Evolutionary conservation across 1,140 invertebrate species (phyloP).

Genomic region (Drosophila auraria): DNA sequence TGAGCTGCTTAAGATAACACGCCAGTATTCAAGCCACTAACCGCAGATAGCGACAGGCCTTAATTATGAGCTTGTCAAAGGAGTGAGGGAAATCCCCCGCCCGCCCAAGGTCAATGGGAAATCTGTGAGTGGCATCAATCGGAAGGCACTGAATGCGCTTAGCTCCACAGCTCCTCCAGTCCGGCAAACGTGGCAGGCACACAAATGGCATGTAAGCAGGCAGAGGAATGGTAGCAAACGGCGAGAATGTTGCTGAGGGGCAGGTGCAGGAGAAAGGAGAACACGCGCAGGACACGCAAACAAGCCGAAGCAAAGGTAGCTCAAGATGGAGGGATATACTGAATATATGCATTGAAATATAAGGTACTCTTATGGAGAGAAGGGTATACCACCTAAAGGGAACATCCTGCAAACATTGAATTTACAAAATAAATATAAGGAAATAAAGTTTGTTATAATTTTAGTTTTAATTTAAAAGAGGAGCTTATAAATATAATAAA

Average conservation of each 20-base stretch:
- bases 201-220: slow-evolving; percentile 63
- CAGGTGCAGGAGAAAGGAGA: slow-evolving; percentile 10
- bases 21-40: slow-evolving; percentile 40
- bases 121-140: slow-evolving; percentile 57
- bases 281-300: slow-evolving; percentile 28
- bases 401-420: neutral
- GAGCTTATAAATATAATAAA: too few species aligned
- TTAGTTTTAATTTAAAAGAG: too few species aligned
- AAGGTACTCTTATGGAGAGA: neutral
- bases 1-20: slow-evolving; percentile 49
- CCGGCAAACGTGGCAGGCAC: slow-evolving; percentile 66
- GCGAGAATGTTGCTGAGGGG: too few species aligned
- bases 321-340: neutral
- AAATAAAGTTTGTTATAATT: too few species aligned
- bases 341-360: slow-evolving; percentile 29
- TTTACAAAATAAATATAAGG: neutral
- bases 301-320: slow-evolving; percentile 13
- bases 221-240: neutral
- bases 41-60: slow-evolving; percentile 43
- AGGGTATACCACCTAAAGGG: neutral
- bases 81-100: neutral
- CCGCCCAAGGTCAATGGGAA: slow-evolving; percentile 50
- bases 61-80: slow-evolving; percentile 59
- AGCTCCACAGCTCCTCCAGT: slow-evolving; percentile 2
- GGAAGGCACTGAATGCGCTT: slow-evolving; percentile 26